Evolutionary conservation across 2,797 vertebrate genomes (phyloP).

Genomic region (Sciaenops ocellatus): DNA sequence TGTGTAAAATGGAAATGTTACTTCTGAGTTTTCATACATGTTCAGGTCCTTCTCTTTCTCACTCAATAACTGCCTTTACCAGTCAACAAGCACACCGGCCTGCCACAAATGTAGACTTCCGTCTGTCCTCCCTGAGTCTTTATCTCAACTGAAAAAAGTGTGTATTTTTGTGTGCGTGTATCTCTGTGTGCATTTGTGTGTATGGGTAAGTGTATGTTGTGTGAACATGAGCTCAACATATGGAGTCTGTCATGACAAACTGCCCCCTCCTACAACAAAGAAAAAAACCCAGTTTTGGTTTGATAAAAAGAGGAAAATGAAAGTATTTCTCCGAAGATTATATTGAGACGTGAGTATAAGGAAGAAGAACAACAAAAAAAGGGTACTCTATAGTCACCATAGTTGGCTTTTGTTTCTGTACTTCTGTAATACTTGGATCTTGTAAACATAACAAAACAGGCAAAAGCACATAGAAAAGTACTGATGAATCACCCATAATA

Average conservation of each 20-base stretch:
- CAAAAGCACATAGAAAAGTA: neutral
- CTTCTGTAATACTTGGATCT: neutral
- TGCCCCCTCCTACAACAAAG: constrained; percentile 29
- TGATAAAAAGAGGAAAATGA: constrained; percentile 1
- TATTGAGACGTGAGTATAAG: neutral
- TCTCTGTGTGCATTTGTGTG: constrained; percentile 7
- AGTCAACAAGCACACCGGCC: constrained; percentile 8
- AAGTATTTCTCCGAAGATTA: constrained; percentile 4
- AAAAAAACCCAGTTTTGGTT: neutral
- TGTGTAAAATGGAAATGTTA: neutral
- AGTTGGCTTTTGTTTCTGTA: neutral
- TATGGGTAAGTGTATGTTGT: neutral
- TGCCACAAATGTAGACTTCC: constrained; percentile 26
- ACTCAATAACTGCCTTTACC: neutral
- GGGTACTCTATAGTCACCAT: neutral
- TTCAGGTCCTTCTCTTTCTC: neutral
- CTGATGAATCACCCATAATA: neutral
- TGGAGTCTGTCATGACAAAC: constrained; percentile 55
- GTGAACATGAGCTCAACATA: constrained; percentile 41
- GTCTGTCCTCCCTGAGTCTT: constrained; percentile 33
- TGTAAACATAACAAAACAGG: neutral
- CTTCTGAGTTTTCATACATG: neutral
- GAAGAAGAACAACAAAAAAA: neutral
- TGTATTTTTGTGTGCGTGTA: neutral
- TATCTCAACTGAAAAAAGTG: constrained; percentile 25